Conservation (phyloP, 2,113 vertebrate genomes). For the Sapayoa aenigma region DNA sequence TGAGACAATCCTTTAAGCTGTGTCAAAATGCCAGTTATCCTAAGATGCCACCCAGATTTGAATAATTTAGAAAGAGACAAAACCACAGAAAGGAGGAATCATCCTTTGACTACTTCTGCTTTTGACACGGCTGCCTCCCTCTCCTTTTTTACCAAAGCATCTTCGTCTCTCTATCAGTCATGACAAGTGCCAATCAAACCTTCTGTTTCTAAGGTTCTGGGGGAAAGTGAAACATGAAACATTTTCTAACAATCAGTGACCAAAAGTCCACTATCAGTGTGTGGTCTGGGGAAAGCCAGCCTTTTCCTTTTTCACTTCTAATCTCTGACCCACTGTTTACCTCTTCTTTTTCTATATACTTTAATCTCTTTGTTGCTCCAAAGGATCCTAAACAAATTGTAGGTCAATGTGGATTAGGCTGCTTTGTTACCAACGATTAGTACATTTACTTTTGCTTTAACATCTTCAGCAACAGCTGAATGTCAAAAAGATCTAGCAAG, state of each 20-base stretch:
- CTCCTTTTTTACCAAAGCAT: constrained; percentile 77
- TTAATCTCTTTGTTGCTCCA: constrained; percentile 88
- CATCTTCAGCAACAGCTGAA: constrained; percentile 91
- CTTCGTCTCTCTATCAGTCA: constrained; percentile 86
- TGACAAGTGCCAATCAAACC: constrained; percentile 98
- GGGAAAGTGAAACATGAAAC: constrained; percentile 68
- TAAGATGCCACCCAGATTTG: constrained; percentile 87
- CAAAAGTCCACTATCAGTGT: constrained; percentile 88
- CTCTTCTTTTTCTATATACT: constrained; percentile 80
- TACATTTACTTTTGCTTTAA: constrained; percentile 86
- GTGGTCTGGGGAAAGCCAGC: constrained; percentile 85
- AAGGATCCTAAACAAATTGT: constrained; percentile 85
- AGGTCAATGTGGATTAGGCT: constrained; percentile 90
- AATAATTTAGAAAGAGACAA: constrained; percentile 81
- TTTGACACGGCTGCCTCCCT: constrained; percentile 71
- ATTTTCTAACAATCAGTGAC: constrained; percentile 83
- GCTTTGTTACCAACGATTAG: constrained; percentile 84
- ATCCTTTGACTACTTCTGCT: constrained; percentile 78
- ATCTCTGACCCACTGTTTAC: constrained; percentile 87
- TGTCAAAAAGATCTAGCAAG: constrained; percentile 67
- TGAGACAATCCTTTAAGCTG: constrained; percentile 80
- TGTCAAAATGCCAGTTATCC: constrained; percentile 83
- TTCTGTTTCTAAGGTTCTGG: constrained; percentile 70
- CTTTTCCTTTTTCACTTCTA: constrained; percentile 84
- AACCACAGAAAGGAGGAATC: constrained; percentile 81